Evolutionary conservation across 2,797 vertebrate genomes (phyloP), one percentile per base, ranked within the genome.

Genomic region (Tiaroga cobitis): DNA sequence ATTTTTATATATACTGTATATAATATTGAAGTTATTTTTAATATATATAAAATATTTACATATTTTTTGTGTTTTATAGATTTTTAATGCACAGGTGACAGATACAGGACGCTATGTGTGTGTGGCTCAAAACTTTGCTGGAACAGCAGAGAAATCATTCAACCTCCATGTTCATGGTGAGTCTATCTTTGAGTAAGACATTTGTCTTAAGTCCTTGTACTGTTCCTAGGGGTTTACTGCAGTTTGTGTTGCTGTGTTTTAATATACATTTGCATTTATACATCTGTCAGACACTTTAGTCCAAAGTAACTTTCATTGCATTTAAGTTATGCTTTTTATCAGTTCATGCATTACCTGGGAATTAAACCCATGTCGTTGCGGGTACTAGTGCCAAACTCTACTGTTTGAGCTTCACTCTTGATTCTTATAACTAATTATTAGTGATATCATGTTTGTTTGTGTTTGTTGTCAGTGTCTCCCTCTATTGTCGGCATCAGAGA

Each of bases 131-230:
- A 99, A 98, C 51, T 80, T 93, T 54, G 98, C 97, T 26, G 98
- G 98, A 89, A 97, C 94, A 80, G 94, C 96, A 84, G 97, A 98
- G 86, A 99, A 98, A 86, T 94, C 94, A 49, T 99, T 98, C 86
- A 97, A 99, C 90, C 95, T 99, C 72, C 97, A 99, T 26, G 95
- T 99, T 87, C 96, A 98, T 0, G 94, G 98, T 99, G 91, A 96
- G 97, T 49, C 54, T 39, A 69, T 21, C 10, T 41, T 18, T 13
- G 24, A 34, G 6, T 46, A 10, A 74, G 54, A 41, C 80, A 34
- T 29, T 41, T 67, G 0, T 18, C 2, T 61, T 61, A 29, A 63
- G 13, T 29, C n/a, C 29, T 13, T 63, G n/a, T 63, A 29, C n/a
- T 15, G 11, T 26, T 56, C 21, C 21, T 39, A 29, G n/a, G 11